Evolutionary conservation across 1,140 invertebrate species (phyloP).

Genomic region (Delia radicum): DNA sequence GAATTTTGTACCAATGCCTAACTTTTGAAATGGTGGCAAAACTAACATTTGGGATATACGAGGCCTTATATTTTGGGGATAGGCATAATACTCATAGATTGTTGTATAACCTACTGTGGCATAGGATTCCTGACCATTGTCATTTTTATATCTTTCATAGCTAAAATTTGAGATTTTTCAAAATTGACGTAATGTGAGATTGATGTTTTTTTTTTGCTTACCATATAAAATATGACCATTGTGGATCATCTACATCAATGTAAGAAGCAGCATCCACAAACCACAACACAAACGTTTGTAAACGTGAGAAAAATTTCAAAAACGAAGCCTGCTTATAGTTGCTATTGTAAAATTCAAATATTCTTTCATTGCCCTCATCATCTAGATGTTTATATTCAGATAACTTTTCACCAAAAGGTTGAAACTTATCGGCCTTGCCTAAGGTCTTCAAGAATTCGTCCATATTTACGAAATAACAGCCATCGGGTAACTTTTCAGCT

Average conservation of each 20-base stretch:
- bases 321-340: slow-evolving; percentile 73
- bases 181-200: too few relatives aligned
- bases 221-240: slow-evolving; percentile 91
- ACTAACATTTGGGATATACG: slow-evolving; percentile 90
- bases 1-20: slow-evolving; percentile 77
- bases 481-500: slow-evolving; percentile 61
- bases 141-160: slow-evolving; percentile 76
- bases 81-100: slow-evolving; percentile 93
- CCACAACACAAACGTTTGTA: slow-evolving; percentile 93
- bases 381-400: slow-evolving; percentile 50
- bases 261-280: slow-evolving; percentile 93
- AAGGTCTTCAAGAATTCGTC: slow-evolving; percentile 53
- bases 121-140: slow-evolving; percentile 66
- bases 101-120: slow-evolving; percentile 85
- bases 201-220: too few relatives aligned
- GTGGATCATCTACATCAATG: slow-evolving; percentile 89
- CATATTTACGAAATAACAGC: slow-evolving; percentile 51
- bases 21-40: slow-evolving; percentile 83
- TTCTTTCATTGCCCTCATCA: slow-evolving; percentile 59
- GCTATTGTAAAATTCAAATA: slow-evolving; percentile 81
- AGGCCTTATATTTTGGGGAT: slow-evolving; percentile 81
- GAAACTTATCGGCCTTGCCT: slow-evolving; percentile 52
- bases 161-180: slow-evolving; percentile 56
- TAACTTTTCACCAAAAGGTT: slow-evolving; percentile 56
- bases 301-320: slow-evolving; percentile 73